Evolutionary conservation across 1,140 invertebrate species (phyloP).

Genomic region (Eupristina koningsbergeri): DNA sequence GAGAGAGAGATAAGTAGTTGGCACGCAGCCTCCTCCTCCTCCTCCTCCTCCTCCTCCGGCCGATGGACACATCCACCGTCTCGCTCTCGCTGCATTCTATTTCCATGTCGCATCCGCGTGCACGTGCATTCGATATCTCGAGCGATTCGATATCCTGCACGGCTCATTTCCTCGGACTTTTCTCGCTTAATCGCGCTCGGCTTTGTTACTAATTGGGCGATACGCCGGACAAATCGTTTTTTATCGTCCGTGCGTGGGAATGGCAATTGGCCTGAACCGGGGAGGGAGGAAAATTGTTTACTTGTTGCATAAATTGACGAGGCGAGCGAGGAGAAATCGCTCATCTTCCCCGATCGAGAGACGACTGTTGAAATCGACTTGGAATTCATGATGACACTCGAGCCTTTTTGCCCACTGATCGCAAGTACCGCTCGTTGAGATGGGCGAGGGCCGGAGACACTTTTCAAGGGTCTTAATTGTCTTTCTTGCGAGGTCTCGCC

Average conservation of each 20-base stretch:
- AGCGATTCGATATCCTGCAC: not conserved
- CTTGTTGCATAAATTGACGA: not conserved
- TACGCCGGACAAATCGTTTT: not conserved
- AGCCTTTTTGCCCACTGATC: too few relatives aligned
- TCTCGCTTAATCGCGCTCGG: not conserved
- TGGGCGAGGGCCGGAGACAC: too few relatives aligned
- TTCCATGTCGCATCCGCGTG: conserved; percentile 26
- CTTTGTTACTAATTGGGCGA: not conserved
- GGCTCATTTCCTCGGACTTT: too few relatives aligned
- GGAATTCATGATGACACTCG: not conserved
- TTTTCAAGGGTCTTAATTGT: not conserved
- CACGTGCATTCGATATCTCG: conserved; percentile 8
- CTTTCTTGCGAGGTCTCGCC: not conserved
- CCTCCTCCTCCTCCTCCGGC: not conserved
- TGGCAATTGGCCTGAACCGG: too few relatives aligned
- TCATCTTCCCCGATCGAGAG: too few relatives aligned
- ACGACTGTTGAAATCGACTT: not conserved
- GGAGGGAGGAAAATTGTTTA: not conserved
- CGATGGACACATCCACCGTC: not conserved
- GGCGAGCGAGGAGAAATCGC: not conserved
- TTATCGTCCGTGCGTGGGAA: too few relatives aligned
- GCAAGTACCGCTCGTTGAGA: too few relatives aligned
- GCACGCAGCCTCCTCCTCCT: not conserved
- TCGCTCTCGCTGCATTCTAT: conserved; percentile 10
- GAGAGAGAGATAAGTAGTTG: conserved; percentile 41